Evolutionary conservation across 37 sponge, comb jelly and placozoan genomes (phyloP), one percentile per base, ranked within the genome.

Genomic region (Oscarella lobularis): DNA sequence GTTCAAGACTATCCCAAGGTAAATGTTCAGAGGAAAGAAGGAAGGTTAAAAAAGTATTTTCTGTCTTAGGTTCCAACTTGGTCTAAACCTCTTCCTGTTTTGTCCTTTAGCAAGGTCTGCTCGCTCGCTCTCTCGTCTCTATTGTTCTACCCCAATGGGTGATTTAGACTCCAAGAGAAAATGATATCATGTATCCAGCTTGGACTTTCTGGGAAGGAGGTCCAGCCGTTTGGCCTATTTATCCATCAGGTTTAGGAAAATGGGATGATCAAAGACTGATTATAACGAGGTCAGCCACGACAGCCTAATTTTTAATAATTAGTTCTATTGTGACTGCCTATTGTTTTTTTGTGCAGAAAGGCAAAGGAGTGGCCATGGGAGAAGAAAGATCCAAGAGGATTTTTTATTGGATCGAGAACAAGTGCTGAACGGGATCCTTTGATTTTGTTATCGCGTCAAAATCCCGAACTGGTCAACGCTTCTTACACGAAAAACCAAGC

Each of bases 141-240:
- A n/a, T n/a, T n/a, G n/a, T n/a, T n/a, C n/a, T n/a, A n/a, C n/a
- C n/a, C n/a, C n/a, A n/a, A n/a, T 31, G 73, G n/a, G 67, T 2
- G 72, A 31, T 75, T 3, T 31, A 88, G 90, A 89, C 90, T 30
- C 9, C 79, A n/a, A 48, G 66, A 4, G 79, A 87, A 67, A 39
- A 34, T 67, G 94, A 93, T 80, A 90, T 93, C 39, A 67, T 93
- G 80, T 93, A 93, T 54, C 94, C 94, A 78, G 94, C 94, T 0
- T 93, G 94, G 94, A 81, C 89, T 1, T 93, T 93, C 77, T 93
- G 94, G 94, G 78, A 73, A 6, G 94, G 94, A 0, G 94, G 94
- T 0, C 94, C 94, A 6, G 85, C 85, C 38, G 75, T 93, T 3
- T 81, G 82, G 82, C 60, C 82, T 67, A 86, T 80, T 9, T 88